Conservation (phyloP, 1,140 invertebrate genomes). For the Leptinotarsa texana region DNA sequence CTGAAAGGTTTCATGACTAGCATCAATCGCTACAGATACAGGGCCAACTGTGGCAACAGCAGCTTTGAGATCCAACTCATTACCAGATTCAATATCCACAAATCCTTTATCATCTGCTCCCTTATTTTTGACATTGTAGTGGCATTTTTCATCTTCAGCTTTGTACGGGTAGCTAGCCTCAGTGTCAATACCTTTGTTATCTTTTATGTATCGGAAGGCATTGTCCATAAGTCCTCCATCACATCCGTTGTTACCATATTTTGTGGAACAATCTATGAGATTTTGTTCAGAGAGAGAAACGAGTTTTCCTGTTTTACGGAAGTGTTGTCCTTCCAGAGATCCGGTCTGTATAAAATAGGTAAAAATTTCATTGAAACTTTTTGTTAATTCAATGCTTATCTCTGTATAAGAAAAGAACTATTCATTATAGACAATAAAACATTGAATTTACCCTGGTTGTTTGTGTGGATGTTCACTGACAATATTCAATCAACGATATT, state of each 20-base stretch:
- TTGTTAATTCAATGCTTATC: too few species aligned
- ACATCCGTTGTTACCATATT: conserved; percentile 95
- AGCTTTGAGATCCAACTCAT: conserved; percentile 72
- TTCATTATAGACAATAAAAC: too few species aligned
- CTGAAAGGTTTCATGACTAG: conserved; percentile 74
- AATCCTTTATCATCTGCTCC: conserved; percentile 86
- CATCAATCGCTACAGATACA: conserved; percentile 89
- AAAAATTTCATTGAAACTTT: not conserved
- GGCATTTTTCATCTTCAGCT: conserved; percentile 72
- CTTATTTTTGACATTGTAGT: conserved; percentile 63
- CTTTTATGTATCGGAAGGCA: conserved; percentile 89
- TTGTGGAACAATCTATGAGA: conserved; percentile 88
- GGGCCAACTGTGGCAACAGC: conserved; percentile 91
- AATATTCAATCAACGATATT: too few species aligned
- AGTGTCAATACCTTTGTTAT: conserved; percentile 88
- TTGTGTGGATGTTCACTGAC: too few species aligned
- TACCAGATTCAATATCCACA: conserved; percentile 76
- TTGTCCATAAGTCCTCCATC: conserved; percentile 94
- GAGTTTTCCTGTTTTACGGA: conserved; percentile 79
- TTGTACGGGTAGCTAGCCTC: conserved; percentile 91
- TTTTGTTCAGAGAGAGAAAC: conserved; percentile 97
- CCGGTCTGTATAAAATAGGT: conserved; percentile 72
- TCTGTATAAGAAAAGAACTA: too few species aligned
- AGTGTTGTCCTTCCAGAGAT: conserved; percentile 93
- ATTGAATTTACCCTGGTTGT: too few species aligned